A percentile compares a stretch with the other conserved stretches of the same genome.
These are phyloP conservation scores for Lapara coniferarum DNA, from an alignment of 2,888 invertebrate species.

Conservation along the genomic window DNA sequence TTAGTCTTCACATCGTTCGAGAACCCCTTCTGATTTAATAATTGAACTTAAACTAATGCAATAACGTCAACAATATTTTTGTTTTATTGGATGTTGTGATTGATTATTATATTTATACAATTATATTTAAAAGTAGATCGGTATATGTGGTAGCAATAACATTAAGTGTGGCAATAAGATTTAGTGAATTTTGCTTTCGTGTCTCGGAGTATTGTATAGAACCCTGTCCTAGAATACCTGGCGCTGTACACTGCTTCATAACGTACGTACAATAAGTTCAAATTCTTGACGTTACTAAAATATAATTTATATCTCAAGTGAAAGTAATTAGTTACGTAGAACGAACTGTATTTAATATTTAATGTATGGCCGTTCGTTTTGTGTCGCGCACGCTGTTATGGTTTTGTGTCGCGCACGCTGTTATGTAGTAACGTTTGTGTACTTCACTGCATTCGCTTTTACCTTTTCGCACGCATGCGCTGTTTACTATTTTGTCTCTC, in stretches of 20 bases:
- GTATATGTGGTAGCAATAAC: slow-evolving; percentile 82
- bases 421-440: slow-evolving; percentile 24
- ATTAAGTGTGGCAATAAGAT: slow-evolving; percentile 80
- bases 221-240: slow-evolving; percentile 52
- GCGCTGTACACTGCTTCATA: slow-evolving; percentile 78
- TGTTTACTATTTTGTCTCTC: neutral
- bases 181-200: slow-evolving; percentile 79
- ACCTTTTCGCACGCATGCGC: slow-evolving; percentile 4
- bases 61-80: slow-evolving; percentile 76
- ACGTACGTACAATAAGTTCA: slow-evolving; percentile 74
- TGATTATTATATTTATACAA: slow-evolving; percentile 76
- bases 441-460: slow-evolving; percentile 32
- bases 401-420: slow-evolving; percentile 38
- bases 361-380: slow-evolving; percentile 51
- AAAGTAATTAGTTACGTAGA: slow-evolving; percentile 67
- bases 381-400: slow-evolving; percentile 34
- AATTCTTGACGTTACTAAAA: slow-evolving; percentile 74
- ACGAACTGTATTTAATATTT: slow-evolving; percentile 60
- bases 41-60: slow-evolving; percentile 65
- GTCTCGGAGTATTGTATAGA: slow-evolving; percentile 56
- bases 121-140: slow-evolving; percentile 69
- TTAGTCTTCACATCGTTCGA: slow-evolving; percentile 52
- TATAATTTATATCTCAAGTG: slow-evolving; percentile 74
- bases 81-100: slow-evolving; percentile 80
- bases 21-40: slow-evolving; percentile 65